Conservation (phyloP, 2,888 invertebrate species). For the Drosophila longiperda region DNA sequence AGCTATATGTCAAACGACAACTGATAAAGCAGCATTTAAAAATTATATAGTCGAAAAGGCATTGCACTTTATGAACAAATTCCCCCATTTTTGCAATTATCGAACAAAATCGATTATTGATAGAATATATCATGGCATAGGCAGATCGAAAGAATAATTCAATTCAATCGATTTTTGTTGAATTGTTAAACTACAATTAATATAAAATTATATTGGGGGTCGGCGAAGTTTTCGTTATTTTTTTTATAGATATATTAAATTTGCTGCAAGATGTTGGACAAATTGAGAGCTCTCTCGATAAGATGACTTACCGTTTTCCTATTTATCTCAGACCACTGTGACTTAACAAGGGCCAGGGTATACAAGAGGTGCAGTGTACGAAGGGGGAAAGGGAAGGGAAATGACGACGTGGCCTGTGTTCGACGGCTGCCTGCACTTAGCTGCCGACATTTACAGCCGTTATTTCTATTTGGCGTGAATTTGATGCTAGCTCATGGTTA, state of each 20-base stretch:
- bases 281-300: background rate
- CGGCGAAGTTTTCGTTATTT: background rate
- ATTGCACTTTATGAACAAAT: background rate
- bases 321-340: background rate
- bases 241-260: background rate
- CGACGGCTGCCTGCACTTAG: conserved; percentile 54
- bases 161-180: background rate
- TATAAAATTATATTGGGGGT: background rate
- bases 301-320: background rate
- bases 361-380: background rate
- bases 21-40: background rate
- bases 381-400: background rate
- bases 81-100: background rate
- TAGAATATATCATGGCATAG: background rate
- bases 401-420: conserved; percentile 22
- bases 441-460: conserved; percentile 57
- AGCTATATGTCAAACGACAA: background rate
- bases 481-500: conserved; percentile 40
- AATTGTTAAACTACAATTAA: background rate
- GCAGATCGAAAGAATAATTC: background rate
- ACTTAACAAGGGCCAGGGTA: background rate
- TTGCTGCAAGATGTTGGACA: background rate
- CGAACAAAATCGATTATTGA: background rate
- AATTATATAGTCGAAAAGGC: background rate
- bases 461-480: conserved; percentile 57